Percentiles rank a stretch among this genome's conserved stretches.
These are phyloP conservation scores for Bombus consobrinus DNA, from an alignment of 1,140 invertebrate genomes.

Conservation along the genomic window DNA sequence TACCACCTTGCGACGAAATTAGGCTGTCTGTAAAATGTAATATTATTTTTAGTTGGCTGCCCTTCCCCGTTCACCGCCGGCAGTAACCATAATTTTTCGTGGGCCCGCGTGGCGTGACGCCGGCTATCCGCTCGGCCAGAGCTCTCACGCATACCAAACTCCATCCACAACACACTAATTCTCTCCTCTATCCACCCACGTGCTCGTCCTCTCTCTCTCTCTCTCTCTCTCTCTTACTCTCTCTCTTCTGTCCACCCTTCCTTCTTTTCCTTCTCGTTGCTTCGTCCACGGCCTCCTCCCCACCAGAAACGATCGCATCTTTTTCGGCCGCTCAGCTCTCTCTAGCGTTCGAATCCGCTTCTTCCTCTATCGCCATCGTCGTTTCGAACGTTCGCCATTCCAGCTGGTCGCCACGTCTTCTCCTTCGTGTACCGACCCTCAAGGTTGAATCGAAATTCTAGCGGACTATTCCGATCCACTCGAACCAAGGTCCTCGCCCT, in stretches of 20 bases:
- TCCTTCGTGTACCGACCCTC: slow-evolving; percentile 37
- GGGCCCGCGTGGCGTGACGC: slow-evolving; percentile 77
- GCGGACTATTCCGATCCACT: slow-evolving; percentile 43
- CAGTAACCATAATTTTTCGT: slow-evolving; percentile 80
- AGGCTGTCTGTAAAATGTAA: slow-evolving; percentile 74
- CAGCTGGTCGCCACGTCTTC: neutral
- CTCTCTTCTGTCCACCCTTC: neutral
- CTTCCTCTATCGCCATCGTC: slow-evolving; percentile 1
- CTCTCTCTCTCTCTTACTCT: slow-evolving; percentile 37
- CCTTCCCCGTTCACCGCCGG: slow-evolving; percentile 70
- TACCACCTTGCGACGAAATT: slow-evolving; percentile 71
- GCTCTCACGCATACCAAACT: slow-evolving; percentile 76
- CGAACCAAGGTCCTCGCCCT: slow-evolving; percentile 35
- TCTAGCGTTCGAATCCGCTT: neutral
- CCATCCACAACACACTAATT: slow-evolving; percentile 65
- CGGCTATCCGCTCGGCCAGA: slow-evolving; percentile 75
- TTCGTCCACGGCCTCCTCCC: neutral
- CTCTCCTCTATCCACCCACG: slow-evolving; percentile 61
- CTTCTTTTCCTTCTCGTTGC: slow-evolving; percentile 21
- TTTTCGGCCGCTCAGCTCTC: slow-evolving; percentile 18
- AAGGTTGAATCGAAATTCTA: slow-evolving; percentile 54
- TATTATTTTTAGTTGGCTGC: slow-evolving; percentile 79
- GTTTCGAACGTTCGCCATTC: slow-evolving; percentile 24
- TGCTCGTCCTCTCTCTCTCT: neutral
- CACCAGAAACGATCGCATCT: neutral